Evolutionary conservation across 2,888 invertebrate genomes (phyloP), one percentile per base, ranked within the genome.

Genomic region (Monopis laevigella): DNA sequence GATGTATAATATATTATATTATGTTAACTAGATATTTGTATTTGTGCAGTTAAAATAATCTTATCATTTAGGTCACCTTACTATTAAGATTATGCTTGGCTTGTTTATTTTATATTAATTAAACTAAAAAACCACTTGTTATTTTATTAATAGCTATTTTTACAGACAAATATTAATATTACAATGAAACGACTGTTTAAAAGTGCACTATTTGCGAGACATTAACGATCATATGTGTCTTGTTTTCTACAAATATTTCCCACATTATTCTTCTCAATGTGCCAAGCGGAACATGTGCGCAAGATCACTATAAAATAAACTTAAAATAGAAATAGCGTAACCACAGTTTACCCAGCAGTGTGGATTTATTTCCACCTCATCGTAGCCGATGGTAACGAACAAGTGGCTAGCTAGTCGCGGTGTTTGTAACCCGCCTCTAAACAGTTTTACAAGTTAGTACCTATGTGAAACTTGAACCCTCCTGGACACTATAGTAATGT

Each of bases 61-160:
- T 78, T 80, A 80, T 78, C 80, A 78, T 77, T 65, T 78, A 73
- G 78, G 78, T 78, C 80, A 78, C 78, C 74, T 78, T 78, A 74
- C 74, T 40, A 66, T 65, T 69, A 69, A 65, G 73, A 77, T 78
- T 72, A 69, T 63, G 59, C 55, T n/a, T n/a, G 64, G 55, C 19
- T 6, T 50, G 47, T 35, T 12, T 35, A 21, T 19, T 35, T 35
- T 10, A 21, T 35, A 19, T 28, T 18, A 17, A 35, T 35, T 35
- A 21, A 19, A 35, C 21, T 29, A n/a, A 12, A 29, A 14, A 6
- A 6, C 6, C 29, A 29, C 14, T 29, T 12, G 12, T 7, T n/a
- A 21, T 16, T 24, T 26, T 18, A 7, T 24, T 29, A 40, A 34
- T 41, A 35, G 34, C n/a, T n/a, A n/a, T n/a, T n/a, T n/a, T n/a